These are phyloP conservation scores for Caerostris darwini DNA, from an alignment of 1,140 invertebrate genomes.

Conservation along the genomic window DNA sequence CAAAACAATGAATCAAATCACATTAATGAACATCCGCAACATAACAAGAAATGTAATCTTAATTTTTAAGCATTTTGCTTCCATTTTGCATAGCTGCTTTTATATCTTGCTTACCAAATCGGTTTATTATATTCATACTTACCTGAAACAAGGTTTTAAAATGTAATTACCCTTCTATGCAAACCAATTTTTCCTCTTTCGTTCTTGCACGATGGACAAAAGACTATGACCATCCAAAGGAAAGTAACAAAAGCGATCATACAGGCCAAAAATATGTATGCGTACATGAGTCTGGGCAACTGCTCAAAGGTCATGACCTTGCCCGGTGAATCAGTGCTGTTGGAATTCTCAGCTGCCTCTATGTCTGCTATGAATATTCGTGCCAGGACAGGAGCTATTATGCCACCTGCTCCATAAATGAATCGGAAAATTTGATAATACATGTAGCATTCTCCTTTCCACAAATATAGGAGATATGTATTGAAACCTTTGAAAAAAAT, in stretches of 20 bases:
- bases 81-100: too few relatives aligned
- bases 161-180: not conserved
- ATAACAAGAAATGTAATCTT: too few relatives aligned
- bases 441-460: not conserved
- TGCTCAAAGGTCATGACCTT: too few relatives aligned
- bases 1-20: too few relatives aligned
- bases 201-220: not conserved
- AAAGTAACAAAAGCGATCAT: not conserved
- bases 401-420: not conserved
- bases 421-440: not conserved
- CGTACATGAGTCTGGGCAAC: not conserved
- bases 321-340: not conserved
- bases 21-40: too few relatives aligned
- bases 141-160: too few relatives aligned
- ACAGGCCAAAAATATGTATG: not conserved
- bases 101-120: too few relatives aligned
- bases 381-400: not conserved
- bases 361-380: constrained; percentile 25
- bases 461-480: not conserved
- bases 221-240: not conserved
- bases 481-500: not conserved
- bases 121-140: too few relatives aligned
- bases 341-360: not conserved
- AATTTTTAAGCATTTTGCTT: too few relatives aligned
- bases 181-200: not conserved